These are phyloP conservation scores for Zapus hudsonius DNA, from an alignment of 2,113 vertebrate genomes.

Conservation along the genomic window DNA sequence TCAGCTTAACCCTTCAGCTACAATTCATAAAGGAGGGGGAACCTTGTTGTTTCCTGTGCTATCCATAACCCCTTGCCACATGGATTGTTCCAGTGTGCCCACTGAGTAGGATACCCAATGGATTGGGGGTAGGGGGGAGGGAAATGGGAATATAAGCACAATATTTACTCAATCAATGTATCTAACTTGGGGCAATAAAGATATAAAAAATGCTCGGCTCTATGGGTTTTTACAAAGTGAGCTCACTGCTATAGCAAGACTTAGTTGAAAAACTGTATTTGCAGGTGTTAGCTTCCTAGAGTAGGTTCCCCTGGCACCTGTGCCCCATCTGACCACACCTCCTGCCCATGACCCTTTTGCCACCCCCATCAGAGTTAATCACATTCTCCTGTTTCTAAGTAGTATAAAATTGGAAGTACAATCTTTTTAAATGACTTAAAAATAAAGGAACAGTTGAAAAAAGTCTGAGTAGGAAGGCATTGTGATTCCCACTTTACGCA, in stretches of 20 bases:
- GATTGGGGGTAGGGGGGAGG: no score
- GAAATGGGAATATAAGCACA: no score
- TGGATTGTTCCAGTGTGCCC: no score
- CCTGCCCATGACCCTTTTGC: background rate
- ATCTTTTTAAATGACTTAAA: slow-evolving; percentile 42
- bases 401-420: background rate
- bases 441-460: slow-evolving; percentile 17
- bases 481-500: slow-evolving; percentile 3
- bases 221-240: background rate
- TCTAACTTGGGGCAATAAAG: no score
- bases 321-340: no score
- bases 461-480: background rate
- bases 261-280: background rate
- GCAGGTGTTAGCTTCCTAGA: background rate
- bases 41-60: no score
- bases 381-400: background rate
- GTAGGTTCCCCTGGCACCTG: fast-evolving
- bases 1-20: no score
- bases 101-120: no score
- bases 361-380: no score
- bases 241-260: background rate
- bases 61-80: no score
- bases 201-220: background rate
- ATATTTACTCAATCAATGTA: no score
- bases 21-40: no score